Conservation (phyloP, 2,888 invertebrate genomes). For the Aromia moschata region DNA sequence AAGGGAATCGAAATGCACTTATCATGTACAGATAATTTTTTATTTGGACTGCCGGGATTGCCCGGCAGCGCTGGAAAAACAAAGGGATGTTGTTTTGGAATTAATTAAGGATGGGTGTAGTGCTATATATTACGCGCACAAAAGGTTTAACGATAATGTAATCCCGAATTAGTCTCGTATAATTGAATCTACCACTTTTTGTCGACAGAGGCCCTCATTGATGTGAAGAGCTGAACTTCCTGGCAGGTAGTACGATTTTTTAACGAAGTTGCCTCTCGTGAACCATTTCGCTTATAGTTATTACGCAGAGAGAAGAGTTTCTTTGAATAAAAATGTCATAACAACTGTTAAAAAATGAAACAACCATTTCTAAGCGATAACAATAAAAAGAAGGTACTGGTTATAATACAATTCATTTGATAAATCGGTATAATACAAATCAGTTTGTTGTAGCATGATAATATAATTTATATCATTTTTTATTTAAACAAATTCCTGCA, state of each 20-base stretch:
- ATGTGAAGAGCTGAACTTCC: background rate
- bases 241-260: slow-evolving; percentile 15
- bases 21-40: slow-evolving; percentile 15
- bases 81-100: slow-evolving; percentile 42
- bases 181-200: slow-evolving; percentile 21
- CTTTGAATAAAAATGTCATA: too few species aligned
- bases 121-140: slow-evolving; percentile 43
- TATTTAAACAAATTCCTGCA: too few species aligned
- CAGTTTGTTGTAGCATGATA: too few species aligned
- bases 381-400: too few species aligned
- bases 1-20: slow-evolving; percentile 15
- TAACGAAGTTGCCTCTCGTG: slow-evolving; percentile 10
- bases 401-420: too few species aligned
- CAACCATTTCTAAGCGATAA: too few species aligned
- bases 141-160: slow-evolving; percentile 31
- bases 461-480: too few species aligned
- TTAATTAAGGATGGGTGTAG: slow-evolving; percentile 41
- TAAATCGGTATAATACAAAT: too few species aligned
- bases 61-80: slow-evolving; percentile 26
- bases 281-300: slow-evolving; percentile 6
- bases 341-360: too few species aligned
- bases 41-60: slow-evolving; percentile 3
- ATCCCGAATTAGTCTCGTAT: slow-evolving; percentile 23
- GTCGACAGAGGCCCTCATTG: slow-evolving; percentile 9
- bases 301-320: too few species aligned